Evolutionary conservation across 2,113 vertebrate species (phyloP).

Genomic region (Hippopotamus amphibius): DNA sequence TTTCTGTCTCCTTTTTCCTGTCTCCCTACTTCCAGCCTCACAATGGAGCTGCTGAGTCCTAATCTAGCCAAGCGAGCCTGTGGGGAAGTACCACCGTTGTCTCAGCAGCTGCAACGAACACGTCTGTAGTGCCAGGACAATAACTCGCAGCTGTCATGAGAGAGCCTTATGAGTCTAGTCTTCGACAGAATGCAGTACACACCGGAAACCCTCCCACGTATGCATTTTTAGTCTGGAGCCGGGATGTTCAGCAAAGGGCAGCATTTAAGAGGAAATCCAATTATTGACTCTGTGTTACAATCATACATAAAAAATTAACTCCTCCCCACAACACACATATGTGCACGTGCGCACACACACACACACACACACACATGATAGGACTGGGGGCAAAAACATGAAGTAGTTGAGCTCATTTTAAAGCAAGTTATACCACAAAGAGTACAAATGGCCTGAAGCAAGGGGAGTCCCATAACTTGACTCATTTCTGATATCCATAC

Average conservation of each 20-base stretch:
- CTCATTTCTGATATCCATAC: not conserved
- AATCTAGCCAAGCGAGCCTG: not conserved
- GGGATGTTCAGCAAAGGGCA: not conserved
- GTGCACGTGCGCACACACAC: not conserved
- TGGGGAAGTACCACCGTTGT: not conserved
- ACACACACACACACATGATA: not conserved
- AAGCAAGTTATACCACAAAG: not conserved
- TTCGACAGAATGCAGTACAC: not conserved
- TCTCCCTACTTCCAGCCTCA: not conserved
- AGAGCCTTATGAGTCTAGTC: not conserved
- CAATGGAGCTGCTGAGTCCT: not conserved
- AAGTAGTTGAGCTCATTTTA: not conserved
- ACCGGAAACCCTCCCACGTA: not conserved
- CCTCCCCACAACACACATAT: not conserved
- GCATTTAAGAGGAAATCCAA: slow-evolving; percentile 20
- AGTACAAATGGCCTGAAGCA: not conserved
- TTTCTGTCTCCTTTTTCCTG: not conserved
- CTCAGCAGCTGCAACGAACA: not conserved
- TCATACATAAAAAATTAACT: not conserved
- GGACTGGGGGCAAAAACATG: not conserved
- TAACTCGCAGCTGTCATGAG: not conserved
- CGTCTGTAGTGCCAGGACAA: not conserved
- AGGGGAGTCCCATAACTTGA: not conserved
- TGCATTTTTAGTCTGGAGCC: not conserved
- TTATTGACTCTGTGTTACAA: not conserved